Conservation (phyloP, 2,888 invertebrate species). For the Leptinotarsa rubiginosa region DNA sequence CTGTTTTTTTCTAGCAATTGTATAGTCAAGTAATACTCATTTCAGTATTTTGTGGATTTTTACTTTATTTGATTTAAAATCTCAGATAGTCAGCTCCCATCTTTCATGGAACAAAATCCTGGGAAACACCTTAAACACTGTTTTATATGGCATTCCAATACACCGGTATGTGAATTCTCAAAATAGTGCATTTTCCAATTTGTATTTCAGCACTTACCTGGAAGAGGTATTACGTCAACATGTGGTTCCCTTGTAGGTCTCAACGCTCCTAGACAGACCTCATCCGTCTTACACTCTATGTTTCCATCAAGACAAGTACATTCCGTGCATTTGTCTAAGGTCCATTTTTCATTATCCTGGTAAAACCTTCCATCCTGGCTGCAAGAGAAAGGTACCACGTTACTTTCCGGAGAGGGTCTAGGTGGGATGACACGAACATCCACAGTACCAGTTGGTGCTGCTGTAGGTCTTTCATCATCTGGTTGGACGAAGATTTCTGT, state of each 20-base stretch:
- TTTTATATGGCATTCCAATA: too few relatives aligned
- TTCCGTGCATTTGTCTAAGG: slow-evolving; percentile 77
- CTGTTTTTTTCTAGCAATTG: too few relatives aligned
- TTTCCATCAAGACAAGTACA: slow-evolving; percentile 78
- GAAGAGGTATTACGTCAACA: slow-evolving; percentile 27
- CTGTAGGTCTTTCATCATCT: slow-evolving; percentile 60
- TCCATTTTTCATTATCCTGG: slow-evolving; percentile 76
- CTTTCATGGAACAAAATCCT: too few relatives aligned
- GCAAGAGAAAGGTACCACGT: slow-evolving; percentile 50
- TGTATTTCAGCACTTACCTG: slow-evolving; percentile 25
- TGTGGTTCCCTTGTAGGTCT: slow-evolving; percentile 51
- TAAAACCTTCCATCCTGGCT: slow-evolving; percentile 62
- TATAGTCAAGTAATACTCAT: too few relatives aligned
- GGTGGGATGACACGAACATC: slow-evolving; percentile 54
- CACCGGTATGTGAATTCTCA: too few relatives aligned
- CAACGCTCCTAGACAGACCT: slow-evolving; percentile 66
- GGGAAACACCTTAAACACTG: too few relatives aligned
- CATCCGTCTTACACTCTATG: slow-evolving; percentile 69
- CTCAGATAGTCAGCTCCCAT: too few relatives aligned
- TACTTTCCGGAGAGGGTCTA: slow-evolving; percentile 45
- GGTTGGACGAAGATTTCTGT: slow-evolving; percentile 60
- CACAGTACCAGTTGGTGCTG: slow-evolving; percentile 57
- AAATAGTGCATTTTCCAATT: too few relatives aligned
- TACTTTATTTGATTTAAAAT: too few relatives aligned
- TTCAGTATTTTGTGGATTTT: too few relatives aligned